Conservation (phyloP, 37 sponge, comb jelly and placozoan genomes). For the Agelas oroides region DNA sequence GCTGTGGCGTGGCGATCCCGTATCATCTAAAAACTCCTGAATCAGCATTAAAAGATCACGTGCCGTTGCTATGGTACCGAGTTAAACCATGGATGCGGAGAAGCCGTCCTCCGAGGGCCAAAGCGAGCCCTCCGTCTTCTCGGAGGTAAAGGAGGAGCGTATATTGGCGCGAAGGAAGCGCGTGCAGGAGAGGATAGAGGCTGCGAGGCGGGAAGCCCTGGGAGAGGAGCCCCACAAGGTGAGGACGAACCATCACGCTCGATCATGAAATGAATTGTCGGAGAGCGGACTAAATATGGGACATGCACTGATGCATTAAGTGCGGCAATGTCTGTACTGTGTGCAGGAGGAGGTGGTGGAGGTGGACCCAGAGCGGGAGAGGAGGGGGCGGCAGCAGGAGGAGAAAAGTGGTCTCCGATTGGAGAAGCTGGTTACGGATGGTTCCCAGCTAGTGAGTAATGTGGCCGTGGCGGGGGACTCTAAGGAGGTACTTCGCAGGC, state of each 20-base stretch:
- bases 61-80: background rate
- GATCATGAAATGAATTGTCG: background rate
- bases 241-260: background rate
- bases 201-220: conserved; percentile 51
- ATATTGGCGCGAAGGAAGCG: conserved; percentile 81
- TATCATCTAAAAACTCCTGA: background rate
- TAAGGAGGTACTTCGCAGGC: conserved; percentile 77
- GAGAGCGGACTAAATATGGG: background rate
- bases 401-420: conserved; percentile 78
- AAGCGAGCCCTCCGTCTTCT: background rate
- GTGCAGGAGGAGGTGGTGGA: conserved; percentile 29
- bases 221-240: conserved; percentile 62
- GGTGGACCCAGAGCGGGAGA: conserved; percentile 70
- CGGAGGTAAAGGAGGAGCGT: conserved; percentile 73
- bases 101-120: background rate
- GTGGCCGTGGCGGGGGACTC: conserved; percentile 91
- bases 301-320: background rate
- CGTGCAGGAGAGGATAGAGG: conserved; percentile 74
- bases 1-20: too few species aligned
- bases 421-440: conserved; percentile 84
- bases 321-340: background rate
- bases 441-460: conserved; percentile 88
- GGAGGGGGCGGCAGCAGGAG: conserved; percentile 79
- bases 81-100: background rate
- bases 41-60: background rate